Percentiles rank a stretch among this genome's conserved stretches.
phyloP scores from a whole-genome alignment of 2,113 vertebrate genomes.

The Pica pica region DNA sequence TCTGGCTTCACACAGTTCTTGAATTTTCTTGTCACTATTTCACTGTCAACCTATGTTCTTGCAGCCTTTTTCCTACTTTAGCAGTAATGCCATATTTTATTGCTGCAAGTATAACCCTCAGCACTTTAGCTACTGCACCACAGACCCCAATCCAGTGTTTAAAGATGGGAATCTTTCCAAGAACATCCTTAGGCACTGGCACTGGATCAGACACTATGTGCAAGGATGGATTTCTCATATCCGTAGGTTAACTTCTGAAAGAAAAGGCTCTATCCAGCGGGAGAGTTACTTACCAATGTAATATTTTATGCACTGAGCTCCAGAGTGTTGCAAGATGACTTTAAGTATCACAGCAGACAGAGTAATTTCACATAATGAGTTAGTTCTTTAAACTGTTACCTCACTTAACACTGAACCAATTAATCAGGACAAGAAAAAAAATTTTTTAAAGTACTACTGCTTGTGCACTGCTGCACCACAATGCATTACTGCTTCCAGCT shows the following conservation, averaged over 20 bases:
- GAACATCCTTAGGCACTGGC: constrained; percentile 48
- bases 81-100: not conserved
- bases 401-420: constrained; percentile 28
- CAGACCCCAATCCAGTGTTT: not conserved
- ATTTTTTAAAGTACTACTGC: not conserved
- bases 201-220: constrained; percentile 10
- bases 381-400: constrained; percentile 51
- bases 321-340: constrained; percentile 6
- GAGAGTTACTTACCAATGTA: constrained; percentile 16
- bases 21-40: not conserved
- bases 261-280: not conserved
- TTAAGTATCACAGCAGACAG: constrained; percentile 24
- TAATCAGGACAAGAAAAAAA: constrained; percentile 4
- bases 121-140: not conserved
- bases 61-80: not conserved
- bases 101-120: not conserved
- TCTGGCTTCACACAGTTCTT: not conserved
- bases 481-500: not conserved
- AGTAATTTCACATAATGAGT: constrained; percentile 30
- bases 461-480: not conserved
- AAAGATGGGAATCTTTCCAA: constrained; percentile 36
- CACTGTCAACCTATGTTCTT: not conserved
- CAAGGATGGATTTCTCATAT: constrained; percentile 8
- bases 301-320: constrained; percentile 45
- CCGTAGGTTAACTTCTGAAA: constrained; percentile 2